Base-by-base conservation (phyloP, 1,140 invertebrate species). In the Catajapyx aquilonaris region DNA sequence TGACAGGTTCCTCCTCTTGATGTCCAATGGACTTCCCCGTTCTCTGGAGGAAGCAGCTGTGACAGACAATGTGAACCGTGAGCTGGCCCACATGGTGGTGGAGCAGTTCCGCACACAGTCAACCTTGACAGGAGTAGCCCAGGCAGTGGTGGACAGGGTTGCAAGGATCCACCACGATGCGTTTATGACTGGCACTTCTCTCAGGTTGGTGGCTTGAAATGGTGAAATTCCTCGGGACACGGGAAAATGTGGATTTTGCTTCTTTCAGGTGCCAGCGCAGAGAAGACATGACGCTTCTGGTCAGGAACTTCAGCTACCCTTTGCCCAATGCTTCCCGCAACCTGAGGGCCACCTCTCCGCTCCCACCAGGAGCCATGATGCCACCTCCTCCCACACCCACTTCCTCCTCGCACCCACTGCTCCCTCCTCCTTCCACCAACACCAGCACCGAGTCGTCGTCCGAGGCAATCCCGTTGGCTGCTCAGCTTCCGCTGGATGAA, bases 261-360 rank as follows among this genome's bases (percentile, higher is more conserved):
- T 47, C 28, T 23, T 38, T 17, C 20, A 23, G 46, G 11, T 63
- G 57, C 37, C 52, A 58, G 15, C 70, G 70, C 47, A 53, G 75
- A 30, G 76, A 81, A 41, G 79, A 85, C 48, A 81, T 90, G 42
- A 87, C 81, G 0, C 59, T 93, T 4, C 50, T 91, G 1, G 73
- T 91, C 31, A 59, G 83, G 28, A 88, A 87, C 53, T 88, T 90
- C 48, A 85, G 83, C 55, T 85, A 76, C 48, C 67, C 72, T 5
- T 52, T 85, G 11, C 68, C 74, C 1, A 68, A 73, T 42, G 68
- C 69, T 11, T 46, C 41, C 11, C 5, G 13, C 4, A 19, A 3
- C 25, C 30, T 17, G 23, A 28, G 3, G 32, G 28, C 17, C 20
- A 38, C 37, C 20, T 21, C 18, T n/a, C 37, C 19, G 32, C 37